These are phyloP conservation scores for Rhodophaea formosa DNA, from an alignment of 2,888 invertebrate genomes.

Conservation along the genomic window DNA sequence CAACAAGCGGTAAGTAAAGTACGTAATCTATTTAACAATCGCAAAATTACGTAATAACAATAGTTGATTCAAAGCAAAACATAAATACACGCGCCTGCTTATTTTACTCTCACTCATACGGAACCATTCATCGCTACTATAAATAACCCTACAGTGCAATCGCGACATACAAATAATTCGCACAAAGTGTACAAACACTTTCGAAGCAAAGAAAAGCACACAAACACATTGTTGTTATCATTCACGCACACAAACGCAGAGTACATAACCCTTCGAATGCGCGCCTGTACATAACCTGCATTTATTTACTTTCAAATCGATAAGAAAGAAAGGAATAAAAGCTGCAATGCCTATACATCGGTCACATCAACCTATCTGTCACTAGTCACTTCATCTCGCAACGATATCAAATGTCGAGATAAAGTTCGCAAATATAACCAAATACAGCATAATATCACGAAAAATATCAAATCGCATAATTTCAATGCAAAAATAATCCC, in stretches of 20 bases:
- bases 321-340: slow-evolving; percentile 3
- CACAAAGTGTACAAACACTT: neutral
- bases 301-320: slow-evolving; percentile 13
- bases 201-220: no score
- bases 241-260: slow-evolving; percentile 16
- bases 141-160: slow-evolving; percentile 2
- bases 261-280: slow-evolving; percentile 32
- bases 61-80: neutral
- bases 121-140: neutral
- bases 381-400: neutral
- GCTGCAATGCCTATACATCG: neutral
- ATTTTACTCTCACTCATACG: slow-evolving; percentile 2
- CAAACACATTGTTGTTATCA: slow-evolving; percentile 1
- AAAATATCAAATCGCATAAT: neutral
- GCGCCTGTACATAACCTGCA: slow-evolving; percentile 23
- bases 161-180: neutral
- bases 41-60: neutral
- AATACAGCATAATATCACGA: neutral
- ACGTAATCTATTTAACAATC: neutral
- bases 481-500: slow-evolving; percentile 7
- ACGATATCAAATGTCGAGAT: neutral
- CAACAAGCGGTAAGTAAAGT: no score
- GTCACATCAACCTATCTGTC: neutral
- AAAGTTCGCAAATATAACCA: slow-evolving; percentile 1
- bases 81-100: neutral